Percentiles rank a stretch among this genome's conserved stretches.
These are phyloP conservation scores for Apis dorsata DNA, from an alignment of 1,140 invertebrate species.

Conservation along the genomic window DNA sequence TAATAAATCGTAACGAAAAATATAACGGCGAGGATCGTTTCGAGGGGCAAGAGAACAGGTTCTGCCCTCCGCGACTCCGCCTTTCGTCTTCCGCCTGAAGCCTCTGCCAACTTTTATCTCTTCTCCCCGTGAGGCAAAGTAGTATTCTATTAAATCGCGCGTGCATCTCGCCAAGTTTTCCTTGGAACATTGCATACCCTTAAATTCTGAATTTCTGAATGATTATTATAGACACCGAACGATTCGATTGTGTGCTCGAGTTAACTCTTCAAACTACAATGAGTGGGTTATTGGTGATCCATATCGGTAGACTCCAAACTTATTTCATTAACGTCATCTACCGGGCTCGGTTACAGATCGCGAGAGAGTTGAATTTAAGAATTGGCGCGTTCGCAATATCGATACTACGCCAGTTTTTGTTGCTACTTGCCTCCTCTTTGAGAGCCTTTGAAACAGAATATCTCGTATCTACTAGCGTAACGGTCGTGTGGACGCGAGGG, in stretches of 20 bases:
- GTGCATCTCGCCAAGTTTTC: background rate
- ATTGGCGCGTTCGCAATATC: background rate
- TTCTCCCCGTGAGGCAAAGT: background rate
- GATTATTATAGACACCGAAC: too few relatives aligned
- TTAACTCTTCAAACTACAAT: too few relatives aligned
- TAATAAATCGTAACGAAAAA: background rate
- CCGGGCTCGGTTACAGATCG: too few relatives aligned
- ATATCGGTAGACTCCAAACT: too few relatives aligned
- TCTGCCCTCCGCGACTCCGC: constrained; percentile 20
- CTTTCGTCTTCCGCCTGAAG: background rate
- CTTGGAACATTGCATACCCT: too few relatives aligned
- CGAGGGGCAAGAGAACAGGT: constrained; percentile 1
- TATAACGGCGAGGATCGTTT: background rate
- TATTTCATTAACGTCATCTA: too few relatives aligned
- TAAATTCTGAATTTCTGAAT: too few relatives aligned
- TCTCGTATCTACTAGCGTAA: background rate
- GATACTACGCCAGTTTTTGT: too few relatives aligned
- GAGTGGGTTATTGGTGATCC: too few relatives aligned
- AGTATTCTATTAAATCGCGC: background rate
- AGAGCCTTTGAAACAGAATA: background rate
- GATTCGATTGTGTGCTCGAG: too few relatives aligned
- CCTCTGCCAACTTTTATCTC: constrained; percentile 4
- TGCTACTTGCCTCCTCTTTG: background rate
- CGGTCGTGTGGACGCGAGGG: background rate
- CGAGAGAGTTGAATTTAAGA: too few relatives aligned